Evolutionary conservation across 2,113 vertebrate genomes (phyloP).

Genomic region (Odobenus rosmarus): DNA sequence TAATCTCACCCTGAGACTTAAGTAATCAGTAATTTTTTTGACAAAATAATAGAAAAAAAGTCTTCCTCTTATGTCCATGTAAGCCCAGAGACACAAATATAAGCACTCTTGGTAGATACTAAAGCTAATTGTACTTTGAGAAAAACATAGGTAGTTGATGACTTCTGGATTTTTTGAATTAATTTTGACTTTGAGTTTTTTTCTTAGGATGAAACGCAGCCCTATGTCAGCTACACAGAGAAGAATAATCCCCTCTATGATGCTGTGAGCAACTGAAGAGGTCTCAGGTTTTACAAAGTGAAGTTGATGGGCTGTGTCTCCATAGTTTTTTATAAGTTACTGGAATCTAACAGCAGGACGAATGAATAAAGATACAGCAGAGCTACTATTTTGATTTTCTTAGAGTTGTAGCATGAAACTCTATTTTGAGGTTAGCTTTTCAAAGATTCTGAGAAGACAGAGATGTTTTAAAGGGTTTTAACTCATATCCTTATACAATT

Average conservation of each 20-base stretch:
- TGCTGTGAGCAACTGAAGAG: not conserved
- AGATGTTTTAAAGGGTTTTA: not conserved
- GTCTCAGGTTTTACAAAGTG: not conserved
- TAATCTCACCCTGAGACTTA: not conserved
- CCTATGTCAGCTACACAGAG: slow-evolving; percentile 76
- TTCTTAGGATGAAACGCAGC: slow-evolving; percentile 75
- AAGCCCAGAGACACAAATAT: not conserved
- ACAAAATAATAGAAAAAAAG: not conserved
- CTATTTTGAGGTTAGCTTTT: not conserved
- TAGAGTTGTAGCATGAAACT: slow-evolving; percentile 12
- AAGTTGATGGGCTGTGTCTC: not conserved
- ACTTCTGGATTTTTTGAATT: not conserved
- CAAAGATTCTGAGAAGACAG: slow-evolving; percentile 27
- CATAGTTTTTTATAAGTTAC: not conserved
- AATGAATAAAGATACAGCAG: slow-evolving; percentile 7
- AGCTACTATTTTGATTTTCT: slow-evolving; percentile 36
- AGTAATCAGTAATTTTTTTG: not conserved
- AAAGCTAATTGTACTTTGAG: not conserved
- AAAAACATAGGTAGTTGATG: not conserved
- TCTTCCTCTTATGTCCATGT: not conserved
- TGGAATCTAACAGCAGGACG: not conserved
- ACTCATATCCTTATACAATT: not conserved
- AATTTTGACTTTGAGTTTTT: slow-evolving; percentile 62
- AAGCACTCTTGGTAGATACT: not conserved
- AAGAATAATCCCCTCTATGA: slow-evolving; percentile 75